These are phyloP conservation scores for Trichopria drosophilae DNA, from an alignment of 2,888 invertebrate genomes.

Conservation along the genomic window DNA sequence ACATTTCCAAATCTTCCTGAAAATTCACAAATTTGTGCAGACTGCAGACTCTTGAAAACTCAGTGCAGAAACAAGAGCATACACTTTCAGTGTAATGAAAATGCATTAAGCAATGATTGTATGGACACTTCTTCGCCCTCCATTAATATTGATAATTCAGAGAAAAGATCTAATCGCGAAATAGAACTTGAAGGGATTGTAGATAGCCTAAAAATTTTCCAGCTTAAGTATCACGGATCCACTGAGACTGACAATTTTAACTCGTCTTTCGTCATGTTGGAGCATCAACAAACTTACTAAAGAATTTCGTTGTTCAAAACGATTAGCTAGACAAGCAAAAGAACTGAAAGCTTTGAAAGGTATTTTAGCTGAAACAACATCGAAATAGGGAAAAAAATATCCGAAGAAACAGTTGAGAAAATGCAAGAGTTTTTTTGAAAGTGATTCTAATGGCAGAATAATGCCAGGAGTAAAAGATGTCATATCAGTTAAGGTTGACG, in stretches of 20 bases:
- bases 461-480: conserved; percentile 8
- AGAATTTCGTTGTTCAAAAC: not conserved
- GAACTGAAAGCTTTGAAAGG: not conserved
- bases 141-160: not conserved
- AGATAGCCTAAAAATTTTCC: not conserved
- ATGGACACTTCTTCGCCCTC: not conserved
- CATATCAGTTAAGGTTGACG: not conserved
- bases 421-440: not conserved
- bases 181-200: not conserved
- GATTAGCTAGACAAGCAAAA: not conserved
- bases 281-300: not conserved
- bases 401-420: not conserved
- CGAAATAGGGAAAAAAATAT: not conserved
- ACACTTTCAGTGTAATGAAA: not conserved
- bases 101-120: not conserved
- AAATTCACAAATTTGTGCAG: not conserved
- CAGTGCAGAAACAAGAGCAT: not conserved
- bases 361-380: not conserved
- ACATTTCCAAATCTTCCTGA: not conserved
- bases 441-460: not conserved
- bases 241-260: not conserved
- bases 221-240: not conserved
- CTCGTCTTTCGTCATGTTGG: not conserved
- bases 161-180: conserved; percentile 1
- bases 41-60: not conserved